Conservation (phyloP, 2,888 invertebrate species). For the Lagria hirta region DNA sequence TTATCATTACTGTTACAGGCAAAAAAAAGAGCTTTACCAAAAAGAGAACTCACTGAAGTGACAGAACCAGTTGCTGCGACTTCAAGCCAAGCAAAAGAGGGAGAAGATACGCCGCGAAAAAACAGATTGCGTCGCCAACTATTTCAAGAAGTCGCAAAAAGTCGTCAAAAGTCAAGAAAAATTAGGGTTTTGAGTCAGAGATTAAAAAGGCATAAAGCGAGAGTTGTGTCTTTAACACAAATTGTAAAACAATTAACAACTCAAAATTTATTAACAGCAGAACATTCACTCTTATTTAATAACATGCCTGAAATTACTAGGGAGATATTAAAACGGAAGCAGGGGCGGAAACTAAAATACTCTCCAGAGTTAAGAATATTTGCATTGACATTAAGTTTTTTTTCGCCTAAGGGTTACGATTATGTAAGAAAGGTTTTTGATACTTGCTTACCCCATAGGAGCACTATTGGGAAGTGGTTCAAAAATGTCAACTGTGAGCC, state of each 20-base stretch:
- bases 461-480: constrained; percentile 32
- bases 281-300: constrained; percentile 8
- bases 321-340: constrained; percentile 10
- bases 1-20: no score
- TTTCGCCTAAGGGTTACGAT: constrained; percentile 26
- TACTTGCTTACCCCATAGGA: constrained; percentile 23
- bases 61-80: no score
- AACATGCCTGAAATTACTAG: constrained; percentile 10
- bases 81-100: no score
- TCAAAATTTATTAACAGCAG: constrained; percentile 5
- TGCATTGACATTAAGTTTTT: constrained; percentile 29
- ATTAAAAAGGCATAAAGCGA: constrained; percentile 14
- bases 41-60: no score
- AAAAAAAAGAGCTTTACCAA: no score
- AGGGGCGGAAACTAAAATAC: constrained; percentile 9
- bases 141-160: no score
- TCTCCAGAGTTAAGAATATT: constrained; percentile 22
- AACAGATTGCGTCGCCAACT: no score
- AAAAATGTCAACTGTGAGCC: constrained; percentile 29
- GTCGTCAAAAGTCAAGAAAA: constrained; percentile 1
- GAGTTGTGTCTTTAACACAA: constrained; percentile 8
- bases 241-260: constrained; percentile 9
- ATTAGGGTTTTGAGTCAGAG: constrained; percentile 9
- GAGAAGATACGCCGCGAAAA: no score
- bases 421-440: constrained; percentile 25